Conservation (phyloP, 2,888 invertebrate genomes). For the Yponomeuta evonymella region DNA sequence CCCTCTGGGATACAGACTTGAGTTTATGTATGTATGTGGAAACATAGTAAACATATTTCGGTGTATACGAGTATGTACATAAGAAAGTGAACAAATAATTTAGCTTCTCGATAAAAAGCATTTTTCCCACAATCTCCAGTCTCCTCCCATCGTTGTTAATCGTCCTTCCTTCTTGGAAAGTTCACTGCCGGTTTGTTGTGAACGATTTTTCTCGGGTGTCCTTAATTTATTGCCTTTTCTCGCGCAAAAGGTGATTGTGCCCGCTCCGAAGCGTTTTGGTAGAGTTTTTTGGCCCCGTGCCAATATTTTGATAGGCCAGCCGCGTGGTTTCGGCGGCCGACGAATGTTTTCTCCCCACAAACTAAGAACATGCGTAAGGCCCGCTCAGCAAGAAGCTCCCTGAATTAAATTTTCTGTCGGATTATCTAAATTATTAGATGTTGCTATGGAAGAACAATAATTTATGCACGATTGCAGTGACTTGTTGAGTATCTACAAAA, state of each 20-base stretch:
- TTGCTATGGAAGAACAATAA: no score
- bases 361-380: slow-evolving; percentile 5
- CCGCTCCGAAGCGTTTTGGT: slow-evolving; percentile 42
- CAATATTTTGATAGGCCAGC: slow-evolving; percentile 70
- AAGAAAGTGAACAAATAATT: no score
- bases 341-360: slow-evolving; percentile 52
- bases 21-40: no score
- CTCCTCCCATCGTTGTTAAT: background rate
- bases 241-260: slow-evolving; percentile 64
- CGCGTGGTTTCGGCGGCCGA: slow-evolving; percentile 48
- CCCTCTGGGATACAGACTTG: no score
- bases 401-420: no score
- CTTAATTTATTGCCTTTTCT: slow-evolving; percentile 47
- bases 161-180: background rate
- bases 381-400: background rate
- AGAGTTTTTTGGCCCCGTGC: slow-evolving; percentile 57
- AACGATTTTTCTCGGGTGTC: slow-evolving; percentile 35
- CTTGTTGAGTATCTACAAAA: no score
- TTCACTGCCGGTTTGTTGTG: slow-evolving; percentile 29
- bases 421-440: no score
- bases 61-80: no score
- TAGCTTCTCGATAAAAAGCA: background rate
- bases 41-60: no score
- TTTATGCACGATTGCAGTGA: no score
- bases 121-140: background rate